Conservation (phyloP, 2,113 vertebrate genomes). For the Sakesphorus luctuosus region DNA sequence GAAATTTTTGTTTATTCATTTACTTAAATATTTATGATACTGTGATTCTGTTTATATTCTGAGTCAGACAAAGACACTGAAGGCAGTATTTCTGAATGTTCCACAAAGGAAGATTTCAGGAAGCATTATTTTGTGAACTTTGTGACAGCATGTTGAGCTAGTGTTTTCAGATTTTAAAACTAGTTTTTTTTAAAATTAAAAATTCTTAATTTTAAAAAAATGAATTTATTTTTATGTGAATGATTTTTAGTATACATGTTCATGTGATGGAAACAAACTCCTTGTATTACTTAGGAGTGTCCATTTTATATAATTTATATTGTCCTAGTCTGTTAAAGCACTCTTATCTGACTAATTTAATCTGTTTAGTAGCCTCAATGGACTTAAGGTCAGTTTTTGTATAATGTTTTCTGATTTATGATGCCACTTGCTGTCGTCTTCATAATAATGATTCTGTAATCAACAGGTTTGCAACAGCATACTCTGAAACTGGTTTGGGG, state of each 20-base stretch:
- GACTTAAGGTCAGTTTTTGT: background rate
- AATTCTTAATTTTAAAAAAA: background rate
- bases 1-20: slow-evolving; percentile 14
- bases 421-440: background rate
- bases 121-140: background rate
- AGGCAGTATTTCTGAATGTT: background rate
- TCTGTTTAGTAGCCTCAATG: background rate
- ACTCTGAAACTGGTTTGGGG: background rate
- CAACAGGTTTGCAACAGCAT: background rate
- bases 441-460: background rate
- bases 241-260: background rate
- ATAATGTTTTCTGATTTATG: background rate
- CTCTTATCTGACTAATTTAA: background rate
- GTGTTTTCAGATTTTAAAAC: background rate
- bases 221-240: background rate
- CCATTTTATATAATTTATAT: background rate
- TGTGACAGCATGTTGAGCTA: background rate
- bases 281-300: background rate
- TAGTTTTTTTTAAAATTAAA: background rate
- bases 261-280: background rate
- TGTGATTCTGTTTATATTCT: background rate
- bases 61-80: background rate
- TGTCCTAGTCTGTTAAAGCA: background rate
- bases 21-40: slow-evolving; percentile 1
- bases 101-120: background rate